These are phyloP conservation scores for Sthenelais limicola DNA, from an alignment of 2,888 invertebrate genomes.

Conservation along the genomic window DNA sequence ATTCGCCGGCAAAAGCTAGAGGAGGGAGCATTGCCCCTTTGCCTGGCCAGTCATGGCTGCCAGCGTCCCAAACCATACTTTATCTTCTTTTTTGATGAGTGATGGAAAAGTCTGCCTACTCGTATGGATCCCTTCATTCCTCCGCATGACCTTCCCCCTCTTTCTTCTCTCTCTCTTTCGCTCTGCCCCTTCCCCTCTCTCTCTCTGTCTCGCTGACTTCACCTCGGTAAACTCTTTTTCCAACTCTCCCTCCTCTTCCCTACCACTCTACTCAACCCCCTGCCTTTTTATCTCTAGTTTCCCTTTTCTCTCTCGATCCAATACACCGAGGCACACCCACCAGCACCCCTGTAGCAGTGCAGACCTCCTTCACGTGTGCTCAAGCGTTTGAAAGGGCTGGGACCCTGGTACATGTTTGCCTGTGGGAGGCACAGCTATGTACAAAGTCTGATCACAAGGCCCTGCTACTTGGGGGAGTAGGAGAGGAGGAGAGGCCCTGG, in stretches of 20 bases:
- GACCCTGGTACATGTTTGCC: too few species aligned
- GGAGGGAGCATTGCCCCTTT: background rate
- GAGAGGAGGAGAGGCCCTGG: constrained; percentile 8
- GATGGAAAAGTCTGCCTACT: background rate
- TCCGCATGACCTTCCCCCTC: constrained; percentile 10
- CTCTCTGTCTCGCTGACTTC: background rate
- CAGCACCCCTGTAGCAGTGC: too few species aligned
- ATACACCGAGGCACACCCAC: too few species aligned
- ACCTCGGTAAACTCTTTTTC: background rate
- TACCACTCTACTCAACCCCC: background rate
- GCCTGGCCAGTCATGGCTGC: too few species aligned
- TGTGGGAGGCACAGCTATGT: too few species aligned
- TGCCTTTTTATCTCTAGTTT: constrained; percentile 14
- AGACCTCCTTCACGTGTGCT: too few species aligned
- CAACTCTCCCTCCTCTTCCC: background rate
- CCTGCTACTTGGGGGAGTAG: constrained; percentile 10
- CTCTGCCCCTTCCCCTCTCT: background rate
- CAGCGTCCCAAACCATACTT: too few species aligned
- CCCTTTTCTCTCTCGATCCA: too few species aligned
- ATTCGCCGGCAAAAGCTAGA: background rate
- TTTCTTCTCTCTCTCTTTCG: background rate
- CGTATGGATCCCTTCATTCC: constrained; percentile 2
- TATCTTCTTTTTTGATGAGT: too few species aligned
- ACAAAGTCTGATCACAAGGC: constrained; percentile 26
- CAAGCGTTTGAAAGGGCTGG: too few species aligned